Conservation (phyloP, 37 sponge, comb jelly and placozoan species). For the Lycopodina hypogea region DNA sequence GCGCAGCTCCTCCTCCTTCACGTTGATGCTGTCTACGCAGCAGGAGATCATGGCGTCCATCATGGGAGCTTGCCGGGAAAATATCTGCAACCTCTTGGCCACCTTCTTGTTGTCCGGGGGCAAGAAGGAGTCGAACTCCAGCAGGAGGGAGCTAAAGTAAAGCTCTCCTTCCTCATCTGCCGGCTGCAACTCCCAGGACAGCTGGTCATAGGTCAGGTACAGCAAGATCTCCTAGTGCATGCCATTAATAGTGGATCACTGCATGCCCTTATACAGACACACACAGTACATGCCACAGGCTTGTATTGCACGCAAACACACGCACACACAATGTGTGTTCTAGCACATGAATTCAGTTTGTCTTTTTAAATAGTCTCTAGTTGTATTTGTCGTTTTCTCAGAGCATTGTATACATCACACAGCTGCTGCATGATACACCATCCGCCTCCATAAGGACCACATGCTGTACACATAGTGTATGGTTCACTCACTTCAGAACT, state of each 20-base stretch:
- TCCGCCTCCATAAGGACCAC: no score
- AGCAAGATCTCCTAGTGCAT: conserved; percentile 57
- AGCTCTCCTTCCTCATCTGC: conserved; percentile 66
- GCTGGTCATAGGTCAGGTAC: conserved; percentile 67
- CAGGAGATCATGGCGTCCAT: conserved; percentile 83
- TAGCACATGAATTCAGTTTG: no score
- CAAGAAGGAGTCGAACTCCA: conserved; percentile 73
- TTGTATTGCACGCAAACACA: conserved; percentile 11
- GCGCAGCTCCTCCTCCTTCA: conserved; percentile 43
- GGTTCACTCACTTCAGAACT: no score
- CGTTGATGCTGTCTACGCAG: conserved; percentile 59
- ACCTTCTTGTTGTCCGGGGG: conserved; percentile 37
- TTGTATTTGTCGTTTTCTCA: no score
- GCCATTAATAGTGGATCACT: no score
- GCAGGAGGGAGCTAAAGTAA: conserved; percentile 64
- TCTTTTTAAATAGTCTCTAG: no score
- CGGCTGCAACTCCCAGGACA: conserved; percentile 69
- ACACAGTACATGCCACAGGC: no score
- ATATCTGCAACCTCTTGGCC: conserved; percentile 62
- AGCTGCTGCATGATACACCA: no score
- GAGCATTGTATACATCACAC: no score
- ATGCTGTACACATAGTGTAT: no score
- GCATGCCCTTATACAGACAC: background rate
- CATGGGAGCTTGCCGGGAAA: conserved; percentile 80
- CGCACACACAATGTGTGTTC: no score